Evolutionary conservation across 2,113 vertebrate species (phyloP).

Genomic region (Colossoma macropomum): DNA sequence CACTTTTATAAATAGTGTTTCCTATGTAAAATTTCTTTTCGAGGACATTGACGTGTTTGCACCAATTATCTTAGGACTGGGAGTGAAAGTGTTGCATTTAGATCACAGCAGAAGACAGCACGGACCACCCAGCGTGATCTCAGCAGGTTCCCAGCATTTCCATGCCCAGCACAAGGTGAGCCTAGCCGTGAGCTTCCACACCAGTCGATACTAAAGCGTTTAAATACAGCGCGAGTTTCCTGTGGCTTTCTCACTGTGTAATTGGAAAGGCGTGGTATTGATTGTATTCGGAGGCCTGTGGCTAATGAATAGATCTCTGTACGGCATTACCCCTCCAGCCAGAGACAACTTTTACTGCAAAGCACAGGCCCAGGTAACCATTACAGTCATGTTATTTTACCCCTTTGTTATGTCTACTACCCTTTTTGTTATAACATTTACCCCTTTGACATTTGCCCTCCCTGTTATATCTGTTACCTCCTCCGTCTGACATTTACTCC

Average conservation of each 20-base stretch:
- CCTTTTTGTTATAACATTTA: neutral
- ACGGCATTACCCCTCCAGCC: constrained; percentile 24
- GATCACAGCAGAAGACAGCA: neutral
- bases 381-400: constrained; percentile 1
- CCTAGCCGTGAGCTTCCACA: constrained; percentile 26
- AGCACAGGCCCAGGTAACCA: constrained; percentile 32
- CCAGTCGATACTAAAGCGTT: constrained; percentile 54
- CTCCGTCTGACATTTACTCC: constrained; percentile 8
- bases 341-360: neutral
- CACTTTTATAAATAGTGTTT: neutral
- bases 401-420: constrained; percentile 34
- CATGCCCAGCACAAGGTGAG: constrained; percentile 35
- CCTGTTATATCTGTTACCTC: neutral
- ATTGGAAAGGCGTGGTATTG: constrained; percentile 61
- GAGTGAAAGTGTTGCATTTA: neutral
- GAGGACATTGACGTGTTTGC: neutral
- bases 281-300: constrained; percentile 55
- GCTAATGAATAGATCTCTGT: constrained; percentile 57
- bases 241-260: constrained; percentile 42
- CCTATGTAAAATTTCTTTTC: neutral
- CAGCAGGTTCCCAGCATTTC: constrained; percentile 18
- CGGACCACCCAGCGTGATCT: neutral
- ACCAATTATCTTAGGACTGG: neutral
- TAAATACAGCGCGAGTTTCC: constrained; percentile 56
- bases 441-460: neutral